These are phyloP conservation scores for Argyresthia albistria DNA, from an alignment of 2,888 invertebrate species.

Conservation along the genomic window DNA sequence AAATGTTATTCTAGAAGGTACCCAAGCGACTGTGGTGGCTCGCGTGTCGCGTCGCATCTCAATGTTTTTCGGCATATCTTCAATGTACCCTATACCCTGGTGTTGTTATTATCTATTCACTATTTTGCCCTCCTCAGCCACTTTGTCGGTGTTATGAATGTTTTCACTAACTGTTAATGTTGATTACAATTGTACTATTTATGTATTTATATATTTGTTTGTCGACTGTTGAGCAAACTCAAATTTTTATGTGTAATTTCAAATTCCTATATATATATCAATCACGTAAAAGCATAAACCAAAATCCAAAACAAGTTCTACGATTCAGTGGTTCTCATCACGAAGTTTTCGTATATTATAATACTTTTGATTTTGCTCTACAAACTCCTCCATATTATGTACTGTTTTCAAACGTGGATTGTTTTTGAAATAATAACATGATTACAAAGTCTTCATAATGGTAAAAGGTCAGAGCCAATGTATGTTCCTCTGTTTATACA, in stretches of 20 bases:
- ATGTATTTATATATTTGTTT: slow-evolving; percentile 12
- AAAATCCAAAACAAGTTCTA: too few species aligned
- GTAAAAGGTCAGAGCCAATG: too few species aligned
- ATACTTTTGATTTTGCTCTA: too few species aligned
- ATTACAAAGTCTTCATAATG: too few species aligned
- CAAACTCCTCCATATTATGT: too few species aligned
- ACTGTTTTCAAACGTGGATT: too few species aligned
- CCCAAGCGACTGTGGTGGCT: slow-evolving; percentile 55
- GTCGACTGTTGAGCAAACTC: slow-evolving; percentile 11
- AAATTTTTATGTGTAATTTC: neutral
- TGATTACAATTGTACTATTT: slow-evolving; percentile 45
- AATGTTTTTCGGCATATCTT: slow-evolving; percentile 58
- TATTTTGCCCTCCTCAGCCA: slow-evolving; percentile 62
- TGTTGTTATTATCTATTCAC: slow-evolving; percentile 39
- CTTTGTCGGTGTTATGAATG: slow-evolving; percentile 64
- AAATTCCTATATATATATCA: too few species aligned
- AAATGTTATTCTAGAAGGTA: slow-evolving; percentile 43
- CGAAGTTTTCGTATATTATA: too few species aligned
- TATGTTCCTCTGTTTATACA: too few species aligned
- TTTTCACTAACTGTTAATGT: slow-evolving; percentile 72
- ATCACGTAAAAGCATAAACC: too few species aligned
- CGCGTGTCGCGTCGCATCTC: slow-evolving; percentile 55
- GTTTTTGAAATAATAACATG: too few species aligned
- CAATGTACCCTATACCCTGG: slow-evolving; percentile 56
- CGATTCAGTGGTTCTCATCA: too few species aligned